These are phyloP conservation scores for Fabriciana adippe DNA, from an alignment of 2,888 invertebrate species.

Conservation along the genomic window DNA sequence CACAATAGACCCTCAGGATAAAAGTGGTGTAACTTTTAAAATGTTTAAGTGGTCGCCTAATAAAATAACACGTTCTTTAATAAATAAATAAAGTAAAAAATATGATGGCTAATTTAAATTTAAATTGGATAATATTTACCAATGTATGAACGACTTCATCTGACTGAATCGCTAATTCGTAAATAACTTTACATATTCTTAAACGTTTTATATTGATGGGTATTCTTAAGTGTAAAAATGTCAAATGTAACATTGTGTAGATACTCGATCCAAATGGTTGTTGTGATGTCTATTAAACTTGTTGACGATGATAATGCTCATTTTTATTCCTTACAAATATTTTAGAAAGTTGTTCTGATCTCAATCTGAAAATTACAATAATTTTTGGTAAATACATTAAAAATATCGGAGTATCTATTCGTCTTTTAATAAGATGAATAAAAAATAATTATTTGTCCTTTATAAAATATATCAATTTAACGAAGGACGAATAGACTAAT, in stretches of 20 bases:
- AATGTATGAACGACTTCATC: conserved; percentile 40
- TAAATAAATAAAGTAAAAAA: background rate
- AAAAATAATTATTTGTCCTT: too few relatives aligned
- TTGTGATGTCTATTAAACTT: conserved; percentile 82
- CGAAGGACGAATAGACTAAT: too few relatives aligned
- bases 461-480: too few relatives aligned
- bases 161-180: conserved; percentile 58
- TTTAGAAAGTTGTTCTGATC: too few relatives aligned
- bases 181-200: conserved; percentile 54
- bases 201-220: conserved; percentile 49
- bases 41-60: background rate
- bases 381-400: too few relatives aligned
- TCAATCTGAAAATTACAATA: too few relatives aligned
- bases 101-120: background rate
- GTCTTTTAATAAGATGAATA: too few relatives aligned
- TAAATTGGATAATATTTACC: too few relatives aligned
- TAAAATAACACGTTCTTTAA: background rate
- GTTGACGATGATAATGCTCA: conserved; percentile 58
- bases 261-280: conserved; percentile 79
- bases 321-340: conserved; percentile 1
- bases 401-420: too few relatives aligned
- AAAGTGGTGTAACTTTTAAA: background rate
- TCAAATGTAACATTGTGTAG: conserved; percentile 50
- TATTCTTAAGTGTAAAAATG: conserved; percentile 41
- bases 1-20: background rate